Base-by-base conservation (phyloP, 2,797 vertebrate species). In the Typhlichthys eigenmanni region DNA sequence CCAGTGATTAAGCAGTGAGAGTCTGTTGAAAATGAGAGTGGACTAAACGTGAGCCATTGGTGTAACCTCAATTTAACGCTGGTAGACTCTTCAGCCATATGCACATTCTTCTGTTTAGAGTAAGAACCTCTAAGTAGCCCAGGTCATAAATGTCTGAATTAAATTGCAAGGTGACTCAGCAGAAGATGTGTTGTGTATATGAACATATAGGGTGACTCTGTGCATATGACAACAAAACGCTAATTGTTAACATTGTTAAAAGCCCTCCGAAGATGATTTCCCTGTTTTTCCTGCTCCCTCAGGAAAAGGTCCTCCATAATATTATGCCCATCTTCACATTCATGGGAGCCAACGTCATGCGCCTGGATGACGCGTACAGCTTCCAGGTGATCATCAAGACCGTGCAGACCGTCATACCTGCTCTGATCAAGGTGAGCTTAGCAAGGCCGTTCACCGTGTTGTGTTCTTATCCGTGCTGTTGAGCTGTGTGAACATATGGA, bases 281-380 rank as follows among this genome's bases (percentile, higher is more conserved):
- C 43, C 38, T 16, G 2, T 0, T 56, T 4, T 50, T 46, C 11
- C 50, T 4, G 47, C 17, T 24, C 49, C 86, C 87, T n/a, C 86
- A 99, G 97, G 96, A 97, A 69, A 99, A 99, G 75, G 96, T 99
- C 63, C 92, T 99, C 5, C 96, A 96, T 86, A 98, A 98, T 76
- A 97, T 99, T 80, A 98, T 99, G 97, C 94, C 97, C 62, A 99
- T 99, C 88, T 99, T 99, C 81, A 98, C 97, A 16, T 99, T 98
- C 87, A 98, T 99, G 97, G 97, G 97, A 1, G 94, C 96, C 50
- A 97, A 89, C 74, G 89, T 99, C 73, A 91, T 99, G 93, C 93
- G 97, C 0, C 91, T 98, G 72, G 97, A 99, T 70, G 95, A 99
- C 74, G 79, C 91, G 55, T 99, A 98, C 86, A 99, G 97, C 51